Conservation (phyloP, 1,140 invertebrate genomes). For the Latrodectus geometricus region DNA sequence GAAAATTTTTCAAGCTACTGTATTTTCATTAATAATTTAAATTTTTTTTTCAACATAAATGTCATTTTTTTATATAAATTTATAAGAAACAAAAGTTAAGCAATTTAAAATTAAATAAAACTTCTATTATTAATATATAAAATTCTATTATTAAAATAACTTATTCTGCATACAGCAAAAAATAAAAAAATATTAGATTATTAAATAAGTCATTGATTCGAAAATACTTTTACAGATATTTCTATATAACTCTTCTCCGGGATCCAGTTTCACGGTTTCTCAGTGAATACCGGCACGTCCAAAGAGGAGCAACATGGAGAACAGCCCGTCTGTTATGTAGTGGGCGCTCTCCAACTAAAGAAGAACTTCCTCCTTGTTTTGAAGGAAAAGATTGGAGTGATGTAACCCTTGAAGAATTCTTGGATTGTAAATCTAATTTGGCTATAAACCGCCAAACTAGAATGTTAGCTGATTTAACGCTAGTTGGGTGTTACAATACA, state of each 20-base stretch:
- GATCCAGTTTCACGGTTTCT: conserved; percentile 91
- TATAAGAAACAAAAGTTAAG: too few species aligned
- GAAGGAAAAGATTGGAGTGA: conserved; percentile 73
- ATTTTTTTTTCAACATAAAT: too few species aligned
- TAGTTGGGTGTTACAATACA: conserved; percentile 95
- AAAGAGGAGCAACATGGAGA: conserved; percentile 96
- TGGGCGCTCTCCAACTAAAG: conserved; percentile 81
- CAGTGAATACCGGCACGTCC: conserved; percentile 95
- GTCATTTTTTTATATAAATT: too few species aligned
- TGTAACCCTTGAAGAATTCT: conserved; percentile 85
- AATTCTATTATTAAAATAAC: background rate
- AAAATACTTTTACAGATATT: conserved; percentile 76
- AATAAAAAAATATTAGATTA: background rate
- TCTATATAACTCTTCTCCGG: conserved; percentile 94
- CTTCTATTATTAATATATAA: background rate
- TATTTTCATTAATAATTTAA: too few species aligned
- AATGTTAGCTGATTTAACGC: conserved; percentile 94
- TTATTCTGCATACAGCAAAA: background rate
- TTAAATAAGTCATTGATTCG: background rate
- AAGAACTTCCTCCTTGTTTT: conserved; percentile 74
- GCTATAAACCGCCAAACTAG: conserved; percentile 96
- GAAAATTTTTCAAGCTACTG: too few species aligned
- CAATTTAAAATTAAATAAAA: too few species aligned
- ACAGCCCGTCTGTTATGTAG: conserved; percentile 86
- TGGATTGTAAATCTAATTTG: conserved; percentile 90